Evolutionary conservation across 1,140 invertebrate species (phyloP), one percentile per base, ranked within the genome.

Genomic region (Monomorium pharaonis): DNA sequence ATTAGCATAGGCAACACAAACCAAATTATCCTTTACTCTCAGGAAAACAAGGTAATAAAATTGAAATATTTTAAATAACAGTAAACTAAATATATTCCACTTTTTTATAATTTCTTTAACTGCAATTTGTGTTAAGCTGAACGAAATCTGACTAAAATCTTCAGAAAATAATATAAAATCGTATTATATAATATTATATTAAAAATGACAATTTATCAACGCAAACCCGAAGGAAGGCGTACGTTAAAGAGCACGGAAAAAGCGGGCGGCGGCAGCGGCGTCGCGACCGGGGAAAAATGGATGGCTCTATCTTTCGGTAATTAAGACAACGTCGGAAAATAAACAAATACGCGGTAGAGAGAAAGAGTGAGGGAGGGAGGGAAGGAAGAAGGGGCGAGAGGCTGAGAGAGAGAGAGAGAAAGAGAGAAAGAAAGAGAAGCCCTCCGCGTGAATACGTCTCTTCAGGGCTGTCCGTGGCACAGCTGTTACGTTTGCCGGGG

Each of bases 251-350:
- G 44, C 37, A 76, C 37, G 56, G 63, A 56, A 80, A 85, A 63
- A 80, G 56, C 21, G 83, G 54, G 70, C 60, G 86, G 76, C 84
- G n/a, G n/a, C n/a, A n/a, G n/a, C n/a, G 89, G 80, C 56, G 84
- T 74, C 47, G 65, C 72, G 56, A 56, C 54, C 85, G 87, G 51
- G 18, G 89, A 91, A 89, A 92, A 93, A 94, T 90, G 90, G 90
- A 94, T 93, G 89, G 93, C 92, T 94, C 91, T 92, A 94, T 94
- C 93, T 92, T 94, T 94, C 80, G 84, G 92, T 93, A 94, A 94
- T 94, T 94, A 94, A 93, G 93, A 93, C 89, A 75, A 47, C 58
- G 62, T 75, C 76, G 88, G 89, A 89, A 91, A 93, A 93, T 92
- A 93, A 93, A 92, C 88, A 91, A 91, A 92, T 87, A 75, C 77